Percentiles rank a stretch among this genome's conserved stretches.
Conservation (phyloP, 2,797 vertebrate genomes). For the Chloroceryle amazona region DNA sequence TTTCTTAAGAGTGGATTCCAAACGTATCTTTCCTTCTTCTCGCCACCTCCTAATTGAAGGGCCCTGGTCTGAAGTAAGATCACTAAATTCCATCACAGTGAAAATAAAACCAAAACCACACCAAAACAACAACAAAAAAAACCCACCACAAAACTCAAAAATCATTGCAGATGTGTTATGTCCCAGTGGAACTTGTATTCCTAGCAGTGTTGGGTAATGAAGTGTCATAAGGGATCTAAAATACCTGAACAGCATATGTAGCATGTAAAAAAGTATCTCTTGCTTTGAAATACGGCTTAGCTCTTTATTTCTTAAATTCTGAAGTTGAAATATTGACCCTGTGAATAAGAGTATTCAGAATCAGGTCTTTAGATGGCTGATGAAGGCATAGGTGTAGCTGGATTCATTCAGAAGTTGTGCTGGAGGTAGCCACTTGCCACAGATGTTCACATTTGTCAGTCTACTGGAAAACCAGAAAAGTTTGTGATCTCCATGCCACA, state of each 20-base stretch:
- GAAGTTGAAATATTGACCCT: neutral
- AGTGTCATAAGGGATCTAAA: neutral
- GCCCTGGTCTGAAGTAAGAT: neutral
- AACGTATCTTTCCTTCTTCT: neutral
- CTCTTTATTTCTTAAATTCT: neutral
- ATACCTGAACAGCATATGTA: neutral
- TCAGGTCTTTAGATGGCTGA: neutral
- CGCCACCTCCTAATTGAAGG: neutral
- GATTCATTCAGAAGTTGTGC: neutral
- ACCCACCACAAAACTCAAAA: neutral
- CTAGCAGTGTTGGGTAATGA: neutral
- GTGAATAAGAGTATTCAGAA: neutral
- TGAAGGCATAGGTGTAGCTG: accelerated
- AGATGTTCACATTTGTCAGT: neutral
- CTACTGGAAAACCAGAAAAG: neutral
- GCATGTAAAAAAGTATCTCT: neutral
- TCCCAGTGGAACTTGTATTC: neutral
- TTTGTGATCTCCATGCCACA: neutral
- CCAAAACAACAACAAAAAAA: too few relatives aligned
- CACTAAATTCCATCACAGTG: neutral
- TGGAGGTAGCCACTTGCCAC: neutral
- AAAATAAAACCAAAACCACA: neutral
- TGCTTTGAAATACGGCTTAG: neutral
- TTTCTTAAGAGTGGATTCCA: slow-evolving; percentile 15
- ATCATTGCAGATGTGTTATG: neutral